Percentiles rank a stretch among this genome's conserved stretches.
These are phyloP conservation scores for Siderastrea radians DNA, from an alignment of 92 coral and sea anemone genomes.

Conservation along the genomic window DNA sequence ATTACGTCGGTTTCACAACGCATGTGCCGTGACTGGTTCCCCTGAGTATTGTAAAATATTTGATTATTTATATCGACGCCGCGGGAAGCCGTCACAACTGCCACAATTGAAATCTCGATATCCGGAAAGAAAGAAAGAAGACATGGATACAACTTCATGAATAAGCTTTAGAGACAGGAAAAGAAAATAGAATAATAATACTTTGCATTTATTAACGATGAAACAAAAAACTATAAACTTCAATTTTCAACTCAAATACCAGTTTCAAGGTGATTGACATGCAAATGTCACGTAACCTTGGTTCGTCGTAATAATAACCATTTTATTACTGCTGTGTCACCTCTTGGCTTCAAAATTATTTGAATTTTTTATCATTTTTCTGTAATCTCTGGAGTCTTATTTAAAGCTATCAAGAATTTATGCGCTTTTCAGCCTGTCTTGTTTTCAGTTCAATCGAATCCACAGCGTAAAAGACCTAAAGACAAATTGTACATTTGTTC, in stretches of 20 bases:
- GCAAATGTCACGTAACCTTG: slow-evolving; percentile 18
- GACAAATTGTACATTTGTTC: neutral
- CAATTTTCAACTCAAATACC: neutral
- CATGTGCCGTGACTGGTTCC: slow-evolving; percentile 53
- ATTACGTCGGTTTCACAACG: slow-evolving; percentile 23
- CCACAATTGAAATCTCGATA: neutral
- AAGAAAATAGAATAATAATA: neutral
- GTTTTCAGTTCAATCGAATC: neutral
- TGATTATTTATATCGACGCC: slow-evolving; percentile 3
- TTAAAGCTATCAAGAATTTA: too few relatives aligned
- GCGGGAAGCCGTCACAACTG: neutral
- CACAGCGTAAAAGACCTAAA: neutral
- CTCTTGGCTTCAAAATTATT: neutral
- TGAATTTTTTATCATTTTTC: neutral
- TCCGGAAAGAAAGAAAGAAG: slow-evolving; percentile 3
- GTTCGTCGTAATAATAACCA: neutral
- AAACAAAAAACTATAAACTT: neutral
- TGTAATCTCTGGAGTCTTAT: neutral
- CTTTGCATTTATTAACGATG: neutral
- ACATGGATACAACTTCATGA: neutral
- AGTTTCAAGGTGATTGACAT: slow-evolving; percentile 8
- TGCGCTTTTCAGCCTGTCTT: neutral
- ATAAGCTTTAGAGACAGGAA: slow-evolving; percentile 3
- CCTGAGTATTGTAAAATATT: slow-evolving; percentile 42
- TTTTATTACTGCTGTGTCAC: neutral